A percentile compares a stretch with the other conserved stretches of the same genome.
phyloP scores from a whole-genome alignment of 2,113 vertebrate genomes.

The Phainopepla nitens region DNA sequence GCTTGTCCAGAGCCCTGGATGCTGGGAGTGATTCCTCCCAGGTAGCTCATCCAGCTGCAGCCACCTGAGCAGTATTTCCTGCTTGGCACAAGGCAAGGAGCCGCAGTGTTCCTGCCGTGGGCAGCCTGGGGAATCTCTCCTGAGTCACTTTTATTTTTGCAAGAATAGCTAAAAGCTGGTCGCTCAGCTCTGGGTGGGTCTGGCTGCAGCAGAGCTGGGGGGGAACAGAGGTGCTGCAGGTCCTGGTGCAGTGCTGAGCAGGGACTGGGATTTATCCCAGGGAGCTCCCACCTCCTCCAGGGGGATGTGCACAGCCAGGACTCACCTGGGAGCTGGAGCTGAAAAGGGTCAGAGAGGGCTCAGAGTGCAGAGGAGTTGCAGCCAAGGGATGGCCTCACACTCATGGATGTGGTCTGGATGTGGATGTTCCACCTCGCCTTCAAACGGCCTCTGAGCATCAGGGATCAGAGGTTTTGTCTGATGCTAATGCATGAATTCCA shows the following conservation, averaged over 20 bases:
- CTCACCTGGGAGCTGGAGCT: not conserved
- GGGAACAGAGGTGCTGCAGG: not conserved
- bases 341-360: not conserved
- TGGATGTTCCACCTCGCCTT: not conserved
- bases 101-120: not conserved
- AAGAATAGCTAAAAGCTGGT: not conserved
- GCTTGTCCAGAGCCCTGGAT: rapidly evolving
- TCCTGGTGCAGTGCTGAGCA: not conserved
- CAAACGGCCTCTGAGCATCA: not conserved
- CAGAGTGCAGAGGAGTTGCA: not conserved
- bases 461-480: not conserved
- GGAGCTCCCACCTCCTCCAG: not conserved
- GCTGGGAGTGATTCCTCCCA: not conserved
- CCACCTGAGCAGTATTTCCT: not conserved
- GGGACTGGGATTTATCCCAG: not conserved
- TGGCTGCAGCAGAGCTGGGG: not conserved
- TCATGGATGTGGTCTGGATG: not conserved
- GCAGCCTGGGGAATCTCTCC: not conserved
- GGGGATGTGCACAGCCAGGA: rapidly evolving
- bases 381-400: not conserved
- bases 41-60: not conserved
- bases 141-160: not conserved
- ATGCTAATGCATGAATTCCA: not conserved
- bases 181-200: not conserved
- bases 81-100: not conserved